A percentile compares a stretch with the other conserved stretches of the same genome.
These are phyloP conservation scores for Saccostrea glomerata DNA, from an alignment of 1,140 invertebrate species.

Conservation along the genomic window DNA sequence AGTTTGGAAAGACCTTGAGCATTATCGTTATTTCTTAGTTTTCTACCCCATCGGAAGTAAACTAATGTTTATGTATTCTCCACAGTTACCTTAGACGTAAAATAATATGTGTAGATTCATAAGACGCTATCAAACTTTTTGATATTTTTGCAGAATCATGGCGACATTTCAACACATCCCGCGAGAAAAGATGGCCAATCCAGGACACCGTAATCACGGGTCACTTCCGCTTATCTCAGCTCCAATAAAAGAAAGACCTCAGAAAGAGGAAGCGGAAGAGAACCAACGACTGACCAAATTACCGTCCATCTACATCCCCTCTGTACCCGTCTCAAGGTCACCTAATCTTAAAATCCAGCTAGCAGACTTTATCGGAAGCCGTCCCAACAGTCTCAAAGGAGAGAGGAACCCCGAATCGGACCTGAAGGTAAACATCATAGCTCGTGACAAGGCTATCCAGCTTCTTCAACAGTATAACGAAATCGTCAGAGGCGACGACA, in stretches of 20 bases:
- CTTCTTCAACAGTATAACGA: constrained; percentile 56
- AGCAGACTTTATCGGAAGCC: constrained; percentile 35
- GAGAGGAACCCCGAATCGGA: background rate
- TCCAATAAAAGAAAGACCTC: background rate
- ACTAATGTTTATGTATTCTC: background rate
- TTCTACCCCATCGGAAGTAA: background rate
- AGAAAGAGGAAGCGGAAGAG: background rate
- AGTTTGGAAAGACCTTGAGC: too few species aligned
- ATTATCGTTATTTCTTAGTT: background rate
- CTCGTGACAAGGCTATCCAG: constrained; percentile 53
- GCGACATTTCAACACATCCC: background rate
- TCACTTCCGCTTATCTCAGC: constrained; percentile 8
- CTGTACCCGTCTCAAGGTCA: constrained; percentile 33
- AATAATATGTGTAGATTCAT: background rate
- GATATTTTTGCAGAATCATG: constrained; percentile 10
- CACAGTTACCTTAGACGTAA: background rate
- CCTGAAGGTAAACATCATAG: constrained; percentile 47
- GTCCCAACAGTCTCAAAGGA: background rate
- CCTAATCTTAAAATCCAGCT: background rate
- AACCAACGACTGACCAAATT: constrained; percentile 41
- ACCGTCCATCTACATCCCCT: constrained; percentile 45
- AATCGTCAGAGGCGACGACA: constrained; percentile 44
- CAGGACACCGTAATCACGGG: background rate
- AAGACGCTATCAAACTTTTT: background rate
- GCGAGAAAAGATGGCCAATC: constrained; percentile 18